Percentiles rank a stretch among this genome's conserved stretches.
Conservation (phyloP, 2,113 vertebrate genomes). For the Cebidichthys violaceus region DNA sequence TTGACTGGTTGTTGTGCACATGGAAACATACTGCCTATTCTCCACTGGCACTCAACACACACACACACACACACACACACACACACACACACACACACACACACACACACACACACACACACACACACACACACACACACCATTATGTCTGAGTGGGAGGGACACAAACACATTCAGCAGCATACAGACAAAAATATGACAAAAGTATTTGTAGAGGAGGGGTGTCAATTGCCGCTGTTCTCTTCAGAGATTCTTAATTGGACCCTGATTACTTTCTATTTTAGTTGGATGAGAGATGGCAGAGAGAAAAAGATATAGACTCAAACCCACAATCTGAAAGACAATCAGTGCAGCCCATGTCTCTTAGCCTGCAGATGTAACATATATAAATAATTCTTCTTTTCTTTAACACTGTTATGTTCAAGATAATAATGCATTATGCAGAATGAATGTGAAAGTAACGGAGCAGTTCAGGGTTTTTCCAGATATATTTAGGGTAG, state of each 20-base stretch:
- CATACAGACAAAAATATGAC: background rate
- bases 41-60: background rate
- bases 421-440: background rate
- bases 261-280: background rate
- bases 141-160: background rate
- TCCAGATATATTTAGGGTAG: constrained; percentile 12
- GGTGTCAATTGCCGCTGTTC: background rate
- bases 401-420: background rate
- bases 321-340: background rate
- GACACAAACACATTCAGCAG: background rate
- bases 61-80: background rate
- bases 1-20: constrained; percentile 24
- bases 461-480: background rate
- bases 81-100: background rate
- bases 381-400: background rate
- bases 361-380: background rate
- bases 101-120: constrained; percentile 5
- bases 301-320: background rate
- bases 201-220: background rate
- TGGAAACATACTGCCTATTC: background rate
- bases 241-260: too few species aligned
- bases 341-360: background rate
- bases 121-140: background rate
- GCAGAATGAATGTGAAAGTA: background rate
- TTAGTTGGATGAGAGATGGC: background rate